Evolutionary conservation across 2,888 invertebrate species (phyloP).

Genomic region (Stegana nigrithorax): DNA sequence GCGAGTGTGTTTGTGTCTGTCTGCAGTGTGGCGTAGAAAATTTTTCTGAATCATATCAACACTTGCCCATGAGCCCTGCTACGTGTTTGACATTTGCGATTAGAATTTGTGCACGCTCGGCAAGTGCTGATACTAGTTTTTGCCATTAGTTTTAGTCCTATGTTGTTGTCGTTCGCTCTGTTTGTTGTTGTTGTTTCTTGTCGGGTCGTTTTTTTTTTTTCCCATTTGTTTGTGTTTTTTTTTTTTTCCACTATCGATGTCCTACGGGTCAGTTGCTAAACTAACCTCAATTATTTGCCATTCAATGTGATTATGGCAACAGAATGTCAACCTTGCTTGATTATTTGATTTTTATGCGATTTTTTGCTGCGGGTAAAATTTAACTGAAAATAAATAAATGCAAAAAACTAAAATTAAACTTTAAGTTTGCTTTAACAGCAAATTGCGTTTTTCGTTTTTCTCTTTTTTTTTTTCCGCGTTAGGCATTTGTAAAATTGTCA

Average conservation of each 20-base stretch:
- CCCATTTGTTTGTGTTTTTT: neutral
- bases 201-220: constrained; percentile 17
- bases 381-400: too few relatives aligned
- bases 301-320: constrained; percentile 53
- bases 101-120: constrained; percentile 24
- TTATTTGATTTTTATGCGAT: neutral
- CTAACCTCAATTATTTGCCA: constrained; percentile 59
- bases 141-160: too few relatives aligned
- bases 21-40: constrained; percentile 3
- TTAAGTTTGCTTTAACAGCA: too few relatives aligned
- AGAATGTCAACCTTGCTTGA: constrained; percentile 15
- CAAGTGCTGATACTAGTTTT: neutral
- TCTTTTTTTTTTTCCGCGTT: too few relatives aligned
- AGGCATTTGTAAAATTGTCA: too few relatives aligned
- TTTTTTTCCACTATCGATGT: constrained; percentile 15
- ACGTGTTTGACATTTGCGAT: constrained; percentile 56
- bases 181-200: constrained; percentile 17
- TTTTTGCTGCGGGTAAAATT: too few relatives aligned
- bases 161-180: neutral
- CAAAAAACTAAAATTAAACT: too few relatives aligned
- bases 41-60: constrained; percentile 38
- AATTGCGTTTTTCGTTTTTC: too few relatives aligned
- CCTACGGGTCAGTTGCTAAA: constrained; percentile 47
- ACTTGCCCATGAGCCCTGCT: constrained; percentile 53
- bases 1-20: constrained; percentile 2